These are phyloP conservation scores for Eupleurogrammus muticus DNA, from an alignment of 2,797 vertebrate genomes.

Conservation along the genomic window DNA sequence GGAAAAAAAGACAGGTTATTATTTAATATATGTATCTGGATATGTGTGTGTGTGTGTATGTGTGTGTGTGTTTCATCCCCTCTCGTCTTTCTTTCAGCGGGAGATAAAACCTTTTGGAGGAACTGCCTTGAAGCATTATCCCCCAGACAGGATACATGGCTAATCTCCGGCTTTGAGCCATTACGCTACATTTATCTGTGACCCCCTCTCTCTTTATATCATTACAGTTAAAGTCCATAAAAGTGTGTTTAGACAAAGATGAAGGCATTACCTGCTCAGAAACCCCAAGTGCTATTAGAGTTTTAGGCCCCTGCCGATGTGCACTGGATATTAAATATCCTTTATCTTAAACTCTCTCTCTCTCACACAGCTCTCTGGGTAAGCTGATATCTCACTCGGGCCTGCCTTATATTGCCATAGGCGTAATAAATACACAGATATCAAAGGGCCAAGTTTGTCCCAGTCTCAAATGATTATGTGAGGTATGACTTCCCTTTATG, in stretches of 20 bases:
- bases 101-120: conserved; percentile 87
- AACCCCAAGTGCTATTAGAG: conserved; percentile 86
- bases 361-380: conserved; percentile 81
- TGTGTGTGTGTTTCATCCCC: conserved; percentile 30
- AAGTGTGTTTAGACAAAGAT: conserved; percentile 90
- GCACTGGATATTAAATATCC: conserved; percentile 91
- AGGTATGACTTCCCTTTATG: conserved; percentile 77
- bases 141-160: conserved; percentile 86
- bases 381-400: conserved; percentile 87
- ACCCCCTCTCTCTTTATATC: conserved; percentile 84
- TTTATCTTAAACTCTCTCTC: conserved; percentile 87
- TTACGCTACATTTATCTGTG: conserved; percentile 89
- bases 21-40: conserved; percentile 78
- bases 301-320: conserved; percentile 82
- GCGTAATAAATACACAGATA: conserved; percentile 89
- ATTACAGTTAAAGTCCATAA: conserved; percentile 88
- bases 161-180: conserved; percentile 87
- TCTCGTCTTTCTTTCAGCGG: conserved; percentile 64
- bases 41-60: conserved; percentile 40
- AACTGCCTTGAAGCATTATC: conserved; percentile 87
- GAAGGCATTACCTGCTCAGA: conserved; percentile 87
- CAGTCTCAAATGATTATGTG: conserved; percentile 83
- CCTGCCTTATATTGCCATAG: conserved; percentile 87
- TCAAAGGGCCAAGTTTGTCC: conserved; percentile 87
- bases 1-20: conserved; percentile 79